Conservation (phyloP, 2,888 invertebrate genomes). For the Pseudanteris insignis region DNA sequence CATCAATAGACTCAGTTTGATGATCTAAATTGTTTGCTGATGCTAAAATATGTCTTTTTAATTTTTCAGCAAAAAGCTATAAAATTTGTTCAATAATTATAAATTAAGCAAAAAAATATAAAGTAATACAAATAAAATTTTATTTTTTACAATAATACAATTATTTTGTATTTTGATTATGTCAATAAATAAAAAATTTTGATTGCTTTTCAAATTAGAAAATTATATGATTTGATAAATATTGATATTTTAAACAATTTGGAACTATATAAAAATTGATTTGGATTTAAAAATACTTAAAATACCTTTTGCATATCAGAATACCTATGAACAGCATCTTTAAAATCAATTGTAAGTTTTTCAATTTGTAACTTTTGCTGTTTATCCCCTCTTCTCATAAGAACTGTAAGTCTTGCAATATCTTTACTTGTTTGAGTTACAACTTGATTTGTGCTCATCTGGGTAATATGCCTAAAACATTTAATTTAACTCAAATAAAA, state of each 20-base stretch:
- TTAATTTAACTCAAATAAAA: no score
- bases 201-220: no score
- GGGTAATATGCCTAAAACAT: constrained; percentile 75
- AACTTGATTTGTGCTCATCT: constrained; percentile 78
- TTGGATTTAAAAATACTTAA: not conserved
- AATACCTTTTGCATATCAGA: constrained; percentile 81
- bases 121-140: no score
- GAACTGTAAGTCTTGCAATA: constrained; percentile 75
- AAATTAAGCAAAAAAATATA: no score
- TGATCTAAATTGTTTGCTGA: constrained; percentile 51
- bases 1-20: constrained; percentile 50
- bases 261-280: not conserved
- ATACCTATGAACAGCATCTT: constrained; percentile 80
- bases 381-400: constrained; percentile 78
- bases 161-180: no score
- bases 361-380: constrained; percentile 86
- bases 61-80: constrained; percentile 60
- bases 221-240: no score
- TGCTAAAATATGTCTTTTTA: constrained; percentile 60
- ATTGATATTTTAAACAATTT: no score
- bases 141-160: no score
- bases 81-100: no score
- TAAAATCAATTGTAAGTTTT: constrained; percentile 83
- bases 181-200: no score
- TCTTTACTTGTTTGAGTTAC: constrained; percentile 79